Evolutionary conservation across 2,113 vertebrate species (phyloP).

Genomic region (Campylorhamphus procurvoides): DNA sequence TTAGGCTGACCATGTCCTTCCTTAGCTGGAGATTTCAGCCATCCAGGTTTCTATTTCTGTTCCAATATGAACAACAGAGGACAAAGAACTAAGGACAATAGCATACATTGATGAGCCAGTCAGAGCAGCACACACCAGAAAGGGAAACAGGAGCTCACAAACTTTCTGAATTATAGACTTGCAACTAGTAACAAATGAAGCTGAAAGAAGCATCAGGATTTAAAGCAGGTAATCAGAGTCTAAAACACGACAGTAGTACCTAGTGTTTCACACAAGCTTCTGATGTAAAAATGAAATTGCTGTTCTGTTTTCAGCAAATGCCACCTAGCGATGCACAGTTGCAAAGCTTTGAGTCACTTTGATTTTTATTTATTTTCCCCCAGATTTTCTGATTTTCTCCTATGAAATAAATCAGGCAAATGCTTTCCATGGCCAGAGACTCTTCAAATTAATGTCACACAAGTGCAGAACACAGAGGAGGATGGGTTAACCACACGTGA

Average conservation of each 20-base stretch:
- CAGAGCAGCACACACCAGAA: neutral
- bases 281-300: neutral
- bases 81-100: neutral
- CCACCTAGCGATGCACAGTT: conserved; percentile 35
- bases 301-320: conserved; percentile 46
- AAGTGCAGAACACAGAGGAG: neutral
- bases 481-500: neutral
- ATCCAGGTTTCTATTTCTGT: neutral
- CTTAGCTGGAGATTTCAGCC: neutral
- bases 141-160: neutral
- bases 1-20: neutral
- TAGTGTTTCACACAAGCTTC: neutral
- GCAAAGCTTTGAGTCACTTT: neutral
- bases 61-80: neutral
- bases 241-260: neutral
- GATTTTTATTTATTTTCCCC: neutral
- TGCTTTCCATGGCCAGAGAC: neutral
- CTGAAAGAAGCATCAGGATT: neutral
- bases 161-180: neutral
- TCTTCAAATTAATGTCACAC: neutral
- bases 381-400: neutral
- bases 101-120: neutral
- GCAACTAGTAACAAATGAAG: neutral
- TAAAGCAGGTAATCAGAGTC: neutral
- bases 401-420: neutral